A percentile compares a stretch with the other conserved stretches of the same genome.
Evolutionary conservation across 35 echinoderm and acorn worm genomes (phyloP).

Genomic region (Holothuria glaberrima): DNA sequence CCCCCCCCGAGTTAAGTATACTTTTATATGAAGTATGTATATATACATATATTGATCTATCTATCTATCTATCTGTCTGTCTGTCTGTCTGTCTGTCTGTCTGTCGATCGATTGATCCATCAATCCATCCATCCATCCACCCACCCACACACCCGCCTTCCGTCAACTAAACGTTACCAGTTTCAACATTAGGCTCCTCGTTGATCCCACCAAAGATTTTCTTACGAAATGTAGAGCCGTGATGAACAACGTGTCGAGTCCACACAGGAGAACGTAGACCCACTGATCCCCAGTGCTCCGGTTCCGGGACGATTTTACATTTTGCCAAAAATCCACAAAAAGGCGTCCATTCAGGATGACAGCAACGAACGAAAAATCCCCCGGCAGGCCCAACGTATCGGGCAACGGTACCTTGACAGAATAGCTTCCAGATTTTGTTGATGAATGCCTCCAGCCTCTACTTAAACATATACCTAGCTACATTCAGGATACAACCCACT

Average conservation of each 20-base stretch:
- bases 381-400: neutral
- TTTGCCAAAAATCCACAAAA: slow-evolving; percentile 1
- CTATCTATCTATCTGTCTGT: too few relatives aligned
- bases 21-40: too few relatives aligned
- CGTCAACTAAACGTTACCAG: neutral
- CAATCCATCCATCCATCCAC: too few relatives aligned
- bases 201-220: neutral
- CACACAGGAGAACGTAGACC: neutral
- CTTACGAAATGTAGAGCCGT: neutral
- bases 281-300: neutral
- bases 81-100: too few relatives aligned
- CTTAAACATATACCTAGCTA: neutral
- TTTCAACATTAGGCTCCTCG: neutral
- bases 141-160: too few relatives aligned
- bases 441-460: neutral
- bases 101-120: too few relatives aligned
- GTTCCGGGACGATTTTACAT: neutral
- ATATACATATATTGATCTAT: too few relatives aligned
- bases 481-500: slow-evolving; percentile 15
- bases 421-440: neutral
- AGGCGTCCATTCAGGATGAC: neutral
- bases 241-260: neutral
- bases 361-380: neutral
- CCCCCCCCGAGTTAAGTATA: too few relatives aligned
- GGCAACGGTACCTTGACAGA: neutral